Percentiles rank a stretch among this genome's conserved stretches.
phyloP scores from a whole-genome alignment of 1,140 invertebrate genomes.

The Brachystomella parvula region DNA sequence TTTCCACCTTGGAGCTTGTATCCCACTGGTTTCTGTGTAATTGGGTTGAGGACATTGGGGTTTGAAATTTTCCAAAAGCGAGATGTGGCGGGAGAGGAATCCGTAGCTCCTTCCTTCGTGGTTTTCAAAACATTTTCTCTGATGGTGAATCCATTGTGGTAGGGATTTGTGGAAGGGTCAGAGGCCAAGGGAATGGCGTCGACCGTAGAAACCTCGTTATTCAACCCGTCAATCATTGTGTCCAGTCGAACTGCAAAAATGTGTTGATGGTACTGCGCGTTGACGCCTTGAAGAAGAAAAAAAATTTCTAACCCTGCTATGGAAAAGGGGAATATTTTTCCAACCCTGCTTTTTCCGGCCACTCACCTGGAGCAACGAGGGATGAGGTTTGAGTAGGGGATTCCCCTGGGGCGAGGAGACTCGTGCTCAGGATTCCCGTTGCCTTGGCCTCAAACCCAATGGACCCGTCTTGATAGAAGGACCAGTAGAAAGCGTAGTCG shows the following conservation, averaged over 20 bases:
- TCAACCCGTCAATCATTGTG: constrained; percentile 22
- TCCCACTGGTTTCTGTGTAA: constrained; percentile 16
- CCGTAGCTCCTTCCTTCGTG: neutral
- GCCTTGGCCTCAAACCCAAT: constrained; percentile 33
- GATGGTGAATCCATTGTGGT: constrained; percentile 18
- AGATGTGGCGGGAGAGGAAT: neutral
- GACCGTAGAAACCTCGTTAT: constrained; percentile 18
- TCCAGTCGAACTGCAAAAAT: constrained; percentile 21
- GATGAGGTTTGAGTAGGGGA: too few species aligned
- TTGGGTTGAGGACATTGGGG: neutral
- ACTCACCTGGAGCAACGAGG: too few species aligned
- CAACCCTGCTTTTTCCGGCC: too few species aligned
- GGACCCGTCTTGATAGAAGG: constrained; percentile 31
- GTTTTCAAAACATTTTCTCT: neutral
- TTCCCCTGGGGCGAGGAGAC: constrained; percentile 22
- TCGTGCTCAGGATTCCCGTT: constrained; percentile 32
- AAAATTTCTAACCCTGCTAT: too few species aligned
- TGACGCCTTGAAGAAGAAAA: constrained; percentile 15
- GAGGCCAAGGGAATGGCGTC: constrained; percentile 13
- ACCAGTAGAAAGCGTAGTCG: constrained; percentile 36
- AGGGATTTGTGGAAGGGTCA: constrained; percentile 12
- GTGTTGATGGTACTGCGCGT: constrained; percentile 28
- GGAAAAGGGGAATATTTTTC: too few species aligned
- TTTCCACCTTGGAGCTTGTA: constrained; percentile 14
- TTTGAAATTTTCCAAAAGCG: constrained; percentile 24